Evolutionary conservation across 1,140 invertebrate species (phyloP), one percentile per base, ranked within the genome.

Genomic region (Bombyx mandarina): DNA sequence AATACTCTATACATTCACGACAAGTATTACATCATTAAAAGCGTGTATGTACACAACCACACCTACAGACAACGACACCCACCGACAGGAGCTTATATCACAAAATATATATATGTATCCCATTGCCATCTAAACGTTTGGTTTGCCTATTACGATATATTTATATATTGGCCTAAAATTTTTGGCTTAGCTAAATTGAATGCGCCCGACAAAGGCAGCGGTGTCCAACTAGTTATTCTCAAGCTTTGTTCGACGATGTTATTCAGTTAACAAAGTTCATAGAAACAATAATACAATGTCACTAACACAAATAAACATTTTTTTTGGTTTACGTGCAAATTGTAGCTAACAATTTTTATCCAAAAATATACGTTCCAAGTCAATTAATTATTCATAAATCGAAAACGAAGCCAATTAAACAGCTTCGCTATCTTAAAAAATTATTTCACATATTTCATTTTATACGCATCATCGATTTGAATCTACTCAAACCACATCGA

Each of bases 31-130:
- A 47, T 47, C 26, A 47, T 47, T 47, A 73, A 75, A 55, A 73
- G 74, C 70, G 79, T 74, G 77, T 85, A 86, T 86, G 70, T 83
- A 83, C 79, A 82, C 63, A 73, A 69, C 61, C 69, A 65, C 72
- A 63, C 67, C 65, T 58, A 61, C 57, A 53, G 10, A 9, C 58
- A 55, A 60, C 55, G 58, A 54, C 59, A 51, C 50, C 57, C 43
- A 59, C 58, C 64, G 58, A 61, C 57, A 48, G 26, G 26, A 35
- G 51, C 60, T 62, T 73, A 71, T 79, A 79, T 79, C 76, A 80
- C 76, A 78, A 76, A 71, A 65, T 65, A 65, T 66, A 67, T 55
- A 66, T 35, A 35, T 35, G 26, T 35, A 35, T 69, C 65, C 65
- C 63, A 67, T 66, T 69, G 70, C 65, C 61, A 61, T 49, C 61